Base-by-base conservation (phyloP, 35 echinoderm and acorn worm genomes). In the Strongylocentrotus purpuratus region DNA sequence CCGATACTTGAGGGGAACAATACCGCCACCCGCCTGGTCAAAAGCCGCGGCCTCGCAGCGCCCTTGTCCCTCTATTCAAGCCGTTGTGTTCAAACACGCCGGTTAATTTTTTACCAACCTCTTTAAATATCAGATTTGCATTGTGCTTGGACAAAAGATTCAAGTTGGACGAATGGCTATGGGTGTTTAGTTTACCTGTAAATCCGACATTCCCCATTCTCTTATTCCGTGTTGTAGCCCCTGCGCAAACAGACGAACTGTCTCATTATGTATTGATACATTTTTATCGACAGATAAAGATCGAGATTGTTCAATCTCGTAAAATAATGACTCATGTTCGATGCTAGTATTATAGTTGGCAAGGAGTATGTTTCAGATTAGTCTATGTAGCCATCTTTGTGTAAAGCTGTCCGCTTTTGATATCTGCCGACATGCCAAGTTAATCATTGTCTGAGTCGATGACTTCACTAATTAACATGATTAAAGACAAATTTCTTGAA, bases 101-200 rank as follows among this genome's bases (percentile, higher is more conserved):
- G 87, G 87, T 89, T 89, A 89, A 89, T 89, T 89, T 89, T 33
- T 89, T 46, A 89, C 87, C 87, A 31, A 89, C 87, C 87, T 28
- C 87, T 46, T 89, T 89, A 78, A n/a, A 78, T n/a, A 78, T 78
- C 65, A 28, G 65, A 78, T 78, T 78, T 78, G 65, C 6, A 78
- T 78, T 78, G 65, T n/a, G 20, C 22, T 78, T n/a, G 20, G 28
- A 78, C 65, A 78, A 78, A 28, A 78, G 65, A n/a, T 78, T 78
- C 20, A 28, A 78, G 50, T 55, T 10, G 50, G 50, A 55, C 15
- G 50, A 55, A 55, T 22, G 65, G 25, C 65, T 78, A n/a, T 22
- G 65, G 20, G 65, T 78, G 65, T 78, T 78, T 78, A 28, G 65
- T 78, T 78, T 78, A 78, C 65, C 22, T 78, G 65, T 7, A 78